Evolutionary conservation across 2,888 invertebrate genomes (phyloP).

Genomic region (Hypolimnas misippus): DNA sequence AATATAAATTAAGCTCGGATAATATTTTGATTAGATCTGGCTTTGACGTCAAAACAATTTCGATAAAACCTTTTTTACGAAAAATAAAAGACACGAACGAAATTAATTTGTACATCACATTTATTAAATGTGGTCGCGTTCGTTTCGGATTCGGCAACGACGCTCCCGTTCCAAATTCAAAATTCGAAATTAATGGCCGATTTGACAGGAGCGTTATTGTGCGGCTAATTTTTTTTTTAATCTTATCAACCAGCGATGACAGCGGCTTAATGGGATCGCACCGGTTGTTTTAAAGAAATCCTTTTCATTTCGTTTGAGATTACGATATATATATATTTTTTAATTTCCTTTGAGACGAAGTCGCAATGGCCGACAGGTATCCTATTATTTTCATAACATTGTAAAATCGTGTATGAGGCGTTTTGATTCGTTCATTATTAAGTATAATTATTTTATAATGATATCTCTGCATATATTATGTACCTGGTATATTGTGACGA

Average conservation of each 20-base stretch:
- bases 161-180: conserved; percentile 81
- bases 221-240: conserved; percentile 75
- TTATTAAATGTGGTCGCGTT: conserved; percentile 46
- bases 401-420: conserved; percentile 26
- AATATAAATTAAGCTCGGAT: conserved; percentile 9
- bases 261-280: conserved; percentile 80
- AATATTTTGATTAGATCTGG: conserved; percentile 11
- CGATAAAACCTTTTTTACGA: conserved; percentile 17
- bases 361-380: conserved; percentile 36
- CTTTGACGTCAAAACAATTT: conserved; percentile 17
- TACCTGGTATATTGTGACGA: background rate
- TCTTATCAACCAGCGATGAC: conserved; percentile 82
- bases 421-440: background rate
- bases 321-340: conserved; percentile 49
- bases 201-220: conserved; percentile 83
- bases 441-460: background rate
- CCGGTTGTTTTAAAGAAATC: conserved; percentile 72
- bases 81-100: conserved; percentile 31
- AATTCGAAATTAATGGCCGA: conserved; percentile 80
- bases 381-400: conserved; percentile 38
- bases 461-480: background rate
- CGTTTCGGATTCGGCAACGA: conserved; percentile 48
- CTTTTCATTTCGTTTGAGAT: conserved; percentile 59
- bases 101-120: conserved; percentile 64
- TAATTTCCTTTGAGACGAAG: conserved; percentile 43